Base-by-base conservation (phyloP, 2,113 vertebrate species). In the Peromyscus polionotus region DNA sequence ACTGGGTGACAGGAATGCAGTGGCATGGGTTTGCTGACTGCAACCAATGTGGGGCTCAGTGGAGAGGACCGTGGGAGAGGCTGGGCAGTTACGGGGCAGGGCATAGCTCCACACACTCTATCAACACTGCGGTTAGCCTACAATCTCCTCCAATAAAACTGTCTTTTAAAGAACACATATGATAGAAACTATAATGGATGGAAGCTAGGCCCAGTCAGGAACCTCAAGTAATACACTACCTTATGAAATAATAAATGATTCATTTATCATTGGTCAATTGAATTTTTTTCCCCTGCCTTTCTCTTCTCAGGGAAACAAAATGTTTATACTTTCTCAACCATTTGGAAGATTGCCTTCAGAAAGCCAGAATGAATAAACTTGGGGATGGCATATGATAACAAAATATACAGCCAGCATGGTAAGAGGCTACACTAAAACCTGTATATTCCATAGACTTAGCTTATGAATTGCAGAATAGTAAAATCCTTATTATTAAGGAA, bases 281-380 rank as follows among this genome's bases (percentile, higher is more conserved):
- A 51, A 63, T 94, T 96, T 45, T 73, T 93, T 93, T 26, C 31
- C 12, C 59, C 11, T 84, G 63, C 51, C 68, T 92, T 87, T 90
- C 67, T 93, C 86, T 91, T 97, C 61, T 94, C 84, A 92, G 84
- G 48, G 75, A 97, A 96, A 96, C 93, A 92, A 92, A 94, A 94
- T 24, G 73, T 92, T 83, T 87, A 93, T 42, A 81, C 84, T 85
- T 97, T 86, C 79, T 90, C 73, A 67, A 94, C 90, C 33, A 88
- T 65, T 96, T 76, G 84, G 75, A 92, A 92, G 89, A 93, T 76
- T 75, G 22, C 12, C 77, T 94, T 96, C 20, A 42, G 96, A 96
- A 94, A 96, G 33, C 12, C 83, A 90, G 63, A 61, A 48, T 42
- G 59, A 80, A 20, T 57, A 94, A 89, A 45, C n/a, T 57, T 24